These are phyloP conservation scores for Mystacornis crossleyi DNA, from an alignment of 2,113 vertebrate species.

Conservation along the genomic window DNA sequence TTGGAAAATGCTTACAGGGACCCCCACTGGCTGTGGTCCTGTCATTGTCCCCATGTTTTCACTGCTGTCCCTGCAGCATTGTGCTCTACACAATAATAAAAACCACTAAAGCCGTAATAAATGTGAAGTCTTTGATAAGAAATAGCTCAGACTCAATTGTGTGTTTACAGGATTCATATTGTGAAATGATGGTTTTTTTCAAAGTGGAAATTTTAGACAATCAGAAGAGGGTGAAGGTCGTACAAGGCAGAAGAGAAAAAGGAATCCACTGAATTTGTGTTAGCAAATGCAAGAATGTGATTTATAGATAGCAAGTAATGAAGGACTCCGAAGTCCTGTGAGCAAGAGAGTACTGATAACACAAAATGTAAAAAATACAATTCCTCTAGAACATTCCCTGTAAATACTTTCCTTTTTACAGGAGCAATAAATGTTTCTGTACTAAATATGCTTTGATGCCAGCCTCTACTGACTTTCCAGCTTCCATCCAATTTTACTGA, in stretches of 20 bases:
- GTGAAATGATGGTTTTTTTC: background rate
- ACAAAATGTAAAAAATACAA: background rate
- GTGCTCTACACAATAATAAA: background rate
- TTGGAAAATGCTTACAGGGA: background rate
- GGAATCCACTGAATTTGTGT: background rate
- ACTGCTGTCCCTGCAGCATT: background rate
- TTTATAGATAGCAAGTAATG: background rate
- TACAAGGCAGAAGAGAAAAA: background rate
- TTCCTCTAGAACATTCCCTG: background rate
- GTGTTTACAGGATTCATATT: background rate
- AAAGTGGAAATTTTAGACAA: background rate
- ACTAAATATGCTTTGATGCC: background rate
- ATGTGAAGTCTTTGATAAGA: background rate
- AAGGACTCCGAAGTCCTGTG: background rate
- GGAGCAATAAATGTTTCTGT: background rate
- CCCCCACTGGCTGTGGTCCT: background rate
- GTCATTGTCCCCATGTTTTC: fast-evolving
- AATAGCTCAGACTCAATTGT: background rate
- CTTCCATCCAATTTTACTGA: background rate
- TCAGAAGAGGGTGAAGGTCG: background rate
- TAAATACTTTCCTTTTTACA: background rate
- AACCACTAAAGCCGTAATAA: background rate
- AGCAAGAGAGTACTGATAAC: background rate
- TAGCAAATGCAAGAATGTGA: background rate
- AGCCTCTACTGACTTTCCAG: background rate